Percentiles rank a stretch among this genome's conserved stretches.
These are phyloP conservation scores for Lamellibrachia satsuma DNA, from an alignment of 2,888 invertebrate species.

Conservation along the genomic window DNA sequence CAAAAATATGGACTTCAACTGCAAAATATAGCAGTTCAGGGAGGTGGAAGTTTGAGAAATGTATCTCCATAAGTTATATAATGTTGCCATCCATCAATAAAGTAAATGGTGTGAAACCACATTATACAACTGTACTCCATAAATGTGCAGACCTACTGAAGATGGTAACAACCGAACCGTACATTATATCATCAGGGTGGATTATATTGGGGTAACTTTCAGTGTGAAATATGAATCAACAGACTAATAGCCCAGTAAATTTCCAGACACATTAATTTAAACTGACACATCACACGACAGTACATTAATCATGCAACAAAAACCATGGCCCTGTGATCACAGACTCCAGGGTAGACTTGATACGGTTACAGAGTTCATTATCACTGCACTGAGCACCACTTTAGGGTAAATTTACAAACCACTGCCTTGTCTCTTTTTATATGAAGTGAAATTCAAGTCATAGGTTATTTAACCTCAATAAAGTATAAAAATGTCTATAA, in stretches of 20 bases:
- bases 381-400: neutral
- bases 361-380: neutral
- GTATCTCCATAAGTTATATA: neutral
- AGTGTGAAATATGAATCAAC: neutral
- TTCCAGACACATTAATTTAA: neutral
- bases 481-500: neutral
- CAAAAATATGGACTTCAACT: too few species aligned
- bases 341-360: neutral
- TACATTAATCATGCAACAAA: constrained; percentile 2
- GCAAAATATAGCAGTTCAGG: too few species aligned
- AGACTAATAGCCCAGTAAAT: neutral
- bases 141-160: neutral
- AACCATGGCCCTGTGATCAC: neutral
- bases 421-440: neutral
- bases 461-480: neutral
- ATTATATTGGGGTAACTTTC: constrained; percentile 9
- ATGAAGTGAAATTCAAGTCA: neutral
- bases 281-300: neutral
- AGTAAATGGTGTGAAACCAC: neutral
- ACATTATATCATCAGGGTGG: neutral
- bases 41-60: neutral
- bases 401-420: neutral
- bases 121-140: neutral
- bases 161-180: neutral
- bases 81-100: neutral